Evolutionary conservation across 2,113 vertebrate genomes (phyloP).

Genomic region (Psettodes erumei): DNA sequence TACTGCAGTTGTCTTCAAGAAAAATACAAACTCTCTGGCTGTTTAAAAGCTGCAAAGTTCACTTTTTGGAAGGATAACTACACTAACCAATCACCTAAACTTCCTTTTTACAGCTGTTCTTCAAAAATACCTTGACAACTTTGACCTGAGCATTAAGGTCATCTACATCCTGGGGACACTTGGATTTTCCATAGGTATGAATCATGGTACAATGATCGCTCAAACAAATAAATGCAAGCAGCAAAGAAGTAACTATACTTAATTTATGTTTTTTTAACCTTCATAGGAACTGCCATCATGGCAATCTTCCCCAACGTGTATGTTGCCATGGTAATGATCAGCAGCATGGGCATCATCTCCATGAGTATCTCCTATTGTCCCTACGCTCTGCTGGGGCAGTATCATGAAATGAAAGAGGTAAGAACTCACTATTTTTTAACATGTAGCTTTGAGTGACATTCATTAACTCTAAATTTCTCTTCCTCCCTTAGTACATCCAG

Average conservation of each 20-base stretch:
- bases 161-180: slow-evolving; percentile 97
- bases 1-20: background rate
- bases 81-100: background rate
- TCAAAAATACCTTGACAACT: slow-evolving; percentile 97
- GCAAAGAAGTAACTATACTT: background rate
- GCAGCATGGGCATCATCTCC: slow-evolving; percentile 98
- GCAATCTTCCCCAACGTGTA: slow-evolving; percentile 96
- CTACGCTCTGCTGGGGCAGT: slow-evolving; percentile 95
- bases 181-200: slow-evolving; percentile 86
- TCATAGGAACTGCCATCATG: slow-evolving; percentile 92
- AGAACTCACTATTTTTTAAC: too few species aligned
- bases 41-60: background rate
- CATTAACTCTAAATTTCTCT: background rate
- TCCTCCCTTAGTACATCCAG: slow-evolving; percentile 88
- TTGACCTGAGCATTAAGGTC: slow-evolving; percentile 94
- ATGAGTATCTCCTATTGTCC: slow-evolving; percentile 99
- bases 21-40: background rate
- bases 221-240: background rate
- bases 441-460: background rate
- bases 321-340: slow-evolving; percentile 96
- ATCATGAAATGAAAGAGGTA: slow-evolving; percentile 96
- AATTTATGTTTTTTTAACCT: background rate
- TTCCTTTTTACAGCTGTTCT: slow-evolving; percentile 87
- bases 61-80: background rate
- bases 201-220: background rate